Base-by-base conservation (phyloP, 2,888 invertebrate genomes). In the Myopa tessellatipennis region DNA sequence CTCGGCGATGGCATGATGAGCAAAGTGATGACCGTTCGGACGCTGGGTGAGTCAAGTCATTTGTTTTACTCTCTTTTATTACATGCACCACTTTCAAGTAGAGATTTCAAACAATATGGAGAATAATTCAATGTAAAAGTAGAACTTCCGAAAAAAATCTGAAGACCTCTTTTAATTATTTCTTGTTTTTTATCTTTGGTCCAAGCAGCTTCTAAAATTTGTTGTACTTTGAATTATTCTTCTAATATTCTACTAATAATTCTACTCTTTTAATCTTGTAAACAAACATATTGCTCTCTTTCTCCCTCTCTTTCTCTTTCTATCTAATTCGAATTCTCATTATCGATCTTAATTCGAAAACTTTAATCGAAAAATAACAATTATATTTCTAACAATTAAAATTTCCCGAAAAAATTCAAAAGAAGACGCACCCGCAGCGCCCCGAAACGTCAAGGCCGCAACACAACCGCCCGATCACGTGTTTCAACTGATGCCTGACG, bases 1-100 rank as follows among this genome's bases (percentile, higher is more conserved):
- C 93, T 97, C 77, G 98, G 98, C 80, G 96, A 98, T 87, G 98
- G 98, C 80, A 95, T 97, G 94, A 95, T 96, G 93, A 98, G 98
- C 91, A 95, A 97, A 90, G 93, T 95, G 79, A 95, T 98, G 87
- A 95, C 95, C 78, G 95, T 96, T 83, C 92, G 94, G 87, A 98
- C 98, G 77, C 91, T 95, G 87, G 97, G 98, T 98, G 91, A 89
- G 89, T 89, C 74, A 34, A 74, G 45, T 40, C 68, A 75, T 3
- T 45, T 69, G 67, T 38, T 55, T 8, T 34, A 7, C 34, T 8
- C 74, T 55, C n/a, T 68, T 40, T 61, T 52, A 52, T 52, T 10
- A 68, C 40, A 16, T 18, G 45, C 40, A 45, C n/a, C 40, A 68
- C 45, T 52, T 52, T 3, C 26, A 36, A 65, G 14, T 65, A 36